Conservation (phyloP, 1,140 invertebrate genomes). For the Trachymyrmex cornetzi region DNA sequence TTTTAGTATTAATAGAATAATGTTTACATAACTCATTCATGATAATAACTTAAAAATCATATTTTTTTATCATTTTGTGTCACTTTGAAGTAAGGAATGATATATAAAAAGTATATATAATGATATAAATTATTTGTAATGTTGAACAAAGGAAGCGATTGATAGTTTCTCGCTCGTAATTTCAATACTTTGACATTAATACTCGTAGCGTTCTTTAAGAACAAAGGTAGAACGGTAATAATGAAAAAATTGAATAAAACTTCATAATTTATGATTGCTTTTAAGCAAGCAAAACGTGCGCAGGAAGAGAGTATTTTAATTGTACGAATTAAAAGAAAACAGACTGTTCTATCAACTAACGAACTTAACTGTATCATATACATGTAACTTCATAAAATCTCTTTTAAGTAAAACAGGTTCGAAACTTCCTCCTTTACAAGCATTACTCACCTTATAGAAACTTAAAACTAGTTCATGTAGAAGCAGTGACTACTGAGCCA, state of each 20-base stretch:
- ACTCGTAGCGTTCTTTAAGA: neutral
- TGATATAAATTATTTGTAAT: neutral
- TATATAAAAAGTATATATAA: neutral
- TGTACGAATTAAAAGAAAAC: constrained; percentile 51
- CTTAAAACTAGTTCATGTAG: constrained; percentile 58
- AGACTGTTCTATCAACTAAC: constrained; percentile 13
- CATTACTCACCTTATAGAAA: constrained; percentile 46
- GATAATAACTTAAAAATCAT: too few relatives aligned
- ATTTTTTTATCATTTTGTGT: too few relatives aligned
- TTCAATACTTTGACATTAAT: neutral
- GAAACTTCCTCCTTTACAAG: constrained; percentile 44
- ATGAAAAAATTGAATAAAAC: constrained; percentile 10
- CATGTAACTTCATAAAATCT: constrained; percentile 52
- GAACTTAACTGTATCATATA: constrained; percentile 12
- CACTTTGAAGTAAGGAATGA: neutral
- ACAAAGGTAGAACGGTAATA: neutral
- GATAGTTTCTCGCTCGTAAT: neutral
- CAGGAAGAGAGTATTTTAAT: constrained; percentile 18
- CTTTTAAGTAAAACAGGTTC: constrained; percentile 42
- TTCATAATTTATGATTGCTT: constrained; percentile 11
- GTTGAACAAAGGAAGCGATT: neutral
- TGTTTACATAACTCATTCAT: too few relatives aligned
- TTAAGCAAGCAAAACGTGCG: neutral
- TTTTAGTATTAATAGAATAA: too few relatives aligned
- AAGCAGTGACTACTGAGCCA: constrained; percentile 27